Conservation (phyloP, 2,797 vertebrate genomes). For the Phalloptychus januarius region DNA sequence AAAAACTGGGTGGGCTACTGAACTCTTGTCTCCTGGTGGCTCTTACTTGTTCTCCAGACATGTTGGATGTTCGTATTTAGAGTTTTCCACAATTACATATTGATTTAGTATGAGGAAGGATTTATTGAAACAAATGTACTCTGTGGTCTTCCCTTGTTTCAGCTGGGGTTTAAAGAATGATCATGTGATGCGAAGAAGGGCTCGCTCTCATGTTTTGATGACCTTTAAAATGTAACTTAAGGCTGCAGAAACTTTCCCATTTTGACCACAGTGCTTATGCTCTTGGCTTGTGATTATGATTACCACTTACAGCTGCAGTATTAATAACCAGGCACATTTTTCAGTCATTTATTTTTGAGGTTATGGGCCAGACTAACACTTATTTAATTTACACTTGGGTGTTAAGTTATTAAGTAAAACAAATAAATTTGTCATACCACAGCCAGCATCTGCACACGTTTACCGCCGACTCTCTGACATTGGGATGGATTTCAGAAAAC, state of each 20-base stretch:
- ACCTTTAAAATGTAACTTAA: slow-evolving; percentile 3
- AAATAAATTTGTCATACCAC: not conserved
- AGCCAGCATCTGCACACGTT: not conserved
- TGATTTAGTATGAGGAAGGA: not conserved
- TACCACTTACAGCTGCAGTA: not conserved
- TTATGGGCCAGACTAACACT: not conserved
- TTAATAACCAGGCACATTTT: not conserved
- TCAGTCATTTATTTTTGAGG: not conserved
- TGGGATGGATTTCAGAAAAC: not conserved
- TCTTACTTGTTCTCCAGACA: not conserved
- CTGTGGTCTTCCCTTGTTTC: not conserved
- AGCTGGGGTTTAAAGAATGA: not conserved
- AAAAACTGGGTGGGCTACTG: not conserved
- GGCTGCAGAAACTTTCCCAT: not conserved
- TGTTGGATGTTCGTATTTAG: not conserved
- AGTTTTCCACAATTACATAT: not conserved
- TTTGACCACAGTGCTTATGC: not conserved
- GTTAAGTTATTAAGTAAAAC: no score
- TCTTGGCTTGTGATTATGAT: not conserved
- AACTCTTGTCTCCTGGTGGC: not conserved
- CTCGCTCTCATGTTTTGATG: not conserved
- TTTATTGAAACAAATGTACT: not conserved
- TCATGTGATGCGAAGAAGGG: not conserved
- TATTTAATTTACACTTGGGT: not conserved
- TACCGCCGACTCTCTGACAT: no score